phyloP scores from a whole-genome alignment of 2,797 vertebrate genomes.

The Peromyscus eremicus region DNA sequence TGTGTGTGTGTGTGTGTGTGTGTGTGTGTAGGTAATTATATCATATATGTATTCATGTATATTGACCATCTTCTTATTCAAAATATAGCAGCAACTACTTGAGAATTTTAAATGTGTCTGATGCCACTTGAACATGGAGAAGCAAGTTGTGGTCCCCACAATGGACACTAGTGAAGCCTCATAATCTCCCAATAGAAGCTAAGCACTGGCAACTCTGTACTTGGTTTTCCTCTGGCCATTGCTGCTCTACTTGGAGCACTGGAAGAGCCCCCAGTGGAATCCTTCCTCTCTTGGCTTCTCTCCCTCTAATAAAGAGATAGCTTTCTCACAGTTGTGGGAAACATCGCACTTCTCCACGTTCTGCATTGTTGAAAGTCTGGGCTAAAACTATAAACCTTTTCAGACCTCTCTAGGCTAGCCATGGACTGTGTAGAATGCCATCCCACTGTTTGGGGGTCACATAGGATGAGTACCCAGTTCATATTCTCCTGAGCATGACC shows the following conservation, averaged over 20 bases:
- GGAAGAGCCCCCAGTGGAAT: background rate
- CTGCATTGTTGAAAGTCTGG: background rate
- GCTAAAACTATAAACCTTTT: slow-evolving; percentile 5
- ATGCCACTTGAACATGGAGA: background rate
- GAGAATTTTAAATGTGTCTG: background rate
- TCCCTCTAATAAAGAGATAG: background rate
- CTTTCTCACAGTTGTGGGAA: background rate
- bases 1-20: background rate
- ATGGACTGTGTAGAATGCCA: background rate
- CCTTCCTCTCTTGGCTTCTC: background rate
- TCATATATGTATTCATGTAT: background rate
- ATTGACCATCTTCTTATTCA: background rate
- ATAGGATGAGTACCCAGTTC: background rate
- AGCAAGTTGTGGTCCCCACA: background rate
- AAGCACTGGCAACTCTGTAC: background rate
- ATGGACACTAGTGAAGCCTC: background rate
- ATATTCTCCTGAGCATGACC: background rate
- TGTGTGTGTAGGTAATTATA: background rate
- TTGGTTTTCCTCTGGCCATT: background rate
- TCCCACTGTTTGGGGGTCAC: background rate
- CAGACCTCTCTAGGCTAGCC: background rate
- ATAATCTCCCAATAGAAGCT: background rate
- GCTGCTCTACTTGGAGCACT: background rate
- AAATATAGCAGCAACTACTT: background rate
- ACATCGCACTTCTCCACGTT: background rate